Evolutionary conservation across 1,140 invertebrate genomes (phyloP), one percentile per base, ranked within the genome.

Genomic region (Drosophila kanapiae): DNA sequence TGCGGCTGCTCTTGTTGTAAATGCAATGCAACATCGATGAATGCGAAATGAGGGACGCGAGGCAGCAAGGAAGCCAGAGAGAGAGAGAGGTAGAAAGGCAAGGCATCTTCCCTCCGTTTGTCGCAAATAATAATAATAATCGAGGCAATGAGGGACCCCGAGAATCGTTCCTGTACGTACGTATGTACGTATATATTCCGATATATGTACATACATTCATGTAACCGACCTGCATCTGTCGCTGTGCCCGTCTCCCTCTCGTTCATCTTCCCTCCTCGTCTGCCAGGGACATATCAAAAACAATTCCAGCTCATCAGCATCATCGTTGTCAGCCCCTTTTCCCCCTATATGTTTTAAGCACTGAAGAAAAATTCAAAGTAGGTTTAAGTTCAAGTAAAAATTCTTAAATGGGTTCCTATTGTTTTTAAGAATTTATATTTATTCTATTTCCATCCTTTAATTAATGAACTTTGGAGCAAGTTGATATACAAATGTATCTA

Each of bases 261-360:
- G 74, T 42, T 64, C 61, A 57, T 35, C 40, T 37, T 57, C 47
- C 77, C 69, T 68, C 64, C 40, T 38, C n/a, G 61, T 62, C 56
- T 61, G 65, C 75, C 56, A 61, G 70, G 71, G 60, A 87, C 83
- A 80, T 87, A 88, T 87, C 83, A 87, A 87, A 87, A 87, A 88
- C 84, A 87, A 87, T 87, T 87, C 83, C 54, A 78, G 84, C 83
- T 87, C 83, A 87, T 87, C 83, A 87, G 83, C 83, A 87, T 90
- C 84, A 88, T 81, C 81, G 80, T 75, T 81, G 80, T 83, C 80
- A 75, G 68, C 64, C 58, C 68, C 69, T 62, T 63, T 75, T 40
- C 13, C 51, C 70, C 76, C 54, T 79, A 80, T 64, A 42, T 56
- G 23, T 56, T 38, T 56, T 38, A n/a, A 56, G n/a, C 53, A 56